These are phyloP conservation scores for Dioctria linearis DNA, from an alignment of 2,888 invertebrate species.

Conservation along the genomic window DNA sequence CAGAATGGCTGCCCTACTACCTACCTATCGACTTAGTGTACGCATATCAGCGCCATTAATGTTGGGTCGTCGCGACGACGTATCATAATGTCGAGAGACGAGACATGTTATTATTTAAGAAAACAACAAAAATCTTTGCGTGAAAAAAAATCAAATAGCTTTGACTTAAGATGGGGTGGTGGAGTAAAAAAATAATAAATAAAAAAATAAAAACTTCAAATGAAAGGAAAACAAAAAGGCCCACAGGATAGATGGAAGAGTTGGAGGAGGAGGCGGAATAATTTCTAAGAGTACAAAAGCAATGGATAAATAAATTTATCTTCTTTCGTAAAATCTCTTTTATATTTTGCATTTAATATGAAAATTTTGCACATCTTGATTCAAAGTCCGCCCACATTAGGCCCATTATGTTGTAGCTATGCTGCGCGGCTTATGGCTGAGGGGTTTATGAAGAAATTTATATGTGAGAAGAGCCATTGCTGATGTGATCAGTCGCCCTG, in stretches of 20 bases:
- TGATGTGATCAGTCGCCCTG: background rate
- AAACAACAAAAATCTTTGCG: conserved; percentile 45
- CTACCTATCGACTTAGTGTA: too few relatives aligned
- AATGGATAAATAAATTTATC: conserved; percentile 34
- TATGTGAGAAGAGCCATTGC: conserved; percentile 7
- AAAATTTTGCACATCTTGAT: conserved; percentile 53
- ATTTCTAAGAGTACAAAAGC: conserved; percentile 27
- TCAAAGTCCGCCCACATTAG: conserved; percentile 47
- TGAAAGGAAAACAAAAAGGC: conserved; percentile 8
- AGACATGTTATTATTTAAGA: conserved; percentile 49
- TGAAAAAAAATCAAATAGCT: conserved; percentile 31
- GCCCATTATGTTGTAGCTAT: background rate
- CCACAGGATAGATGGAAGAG: background rate
- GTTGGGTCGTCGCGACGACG: background rate
- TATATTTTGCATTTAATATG: conserved; percentile 39
- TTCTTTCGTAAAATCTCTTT: conserved; percentile 29
- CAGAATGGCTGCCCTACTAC: too few relatives aligned
- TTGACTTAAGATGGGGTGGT: background rate
- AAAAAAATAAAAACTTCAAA: conserved; percentile 4
- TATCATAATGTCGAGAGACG: conserved; percentile 30
- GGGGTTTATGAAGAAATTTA: conserved; percentile 20
- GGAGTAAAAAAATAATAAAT: background rate
- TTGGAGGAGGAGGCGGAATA: conserved; percentile 5
- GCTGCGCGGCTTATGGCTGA: background rate
- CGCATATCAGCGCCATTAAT: too few relatives aligned